Evolutionary conservation across 2,113 vertebrate genomes (phyloP), one percentile per base, ranked within the genome.

Genomic region (Tringa solitaria): DNA sequence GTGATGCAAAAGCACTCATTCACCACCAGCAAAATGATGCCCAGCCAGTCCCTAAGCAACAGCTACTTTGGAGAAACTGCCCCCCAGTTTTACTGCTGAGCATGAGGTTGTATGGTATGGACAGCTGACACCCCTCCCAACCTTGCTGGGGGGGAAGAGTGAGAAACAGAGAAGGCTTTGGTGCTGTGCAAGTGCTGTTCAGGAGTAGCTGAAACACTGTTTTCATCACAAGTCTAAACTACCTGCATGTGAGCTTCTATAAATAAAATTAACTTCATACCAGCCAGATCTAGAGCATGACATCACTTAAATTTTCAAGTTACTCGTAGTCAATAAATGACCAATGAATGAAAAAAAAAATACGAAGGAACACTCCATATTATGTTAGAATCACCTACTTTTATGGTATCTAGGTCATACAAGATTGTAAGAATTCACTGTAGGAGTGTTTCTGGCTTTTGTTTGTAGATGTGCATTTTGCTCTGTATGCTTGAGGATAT

Each of bases 401-500:
- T 14, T 74, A 12, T 1, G 0, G 4, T 46, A 50, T 27, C 43
- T 75, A 8, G 1, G 4, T 70, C 35, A 41, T 28, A 48, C 3
- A 51, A 39, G 12, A 75, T 45, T 59, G 70, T 53, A 84, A 53
- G 17, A 65, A 68, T 70, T 78, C 39, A n/a, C 24, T 50, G 6
- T 67, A 64, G 33, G 48, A 78, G 56, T n/a, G 39, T 51, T 81
- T 75, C 33, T 63, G 32, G 51, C n/a, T 87, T 86, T 87, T 92
- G 50, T 92, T 94, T 88, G 28, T 64, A 72, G 64, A 56, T 64
- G 15, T 61, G 19, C 33, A 33, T 92, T 93, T 81, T 90, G n/a
- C 30, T 75, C 30, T 82, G 15, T n/a, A 9, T 53, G 35, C 61
- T 87, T 81, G 39, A 87, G 69, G 57, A 68, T 59, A 39, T 48